phyloP scores from a whole-genome alignment of 2,888 invertebrate genomes.

The Himalopsyche anomala region DNA sequence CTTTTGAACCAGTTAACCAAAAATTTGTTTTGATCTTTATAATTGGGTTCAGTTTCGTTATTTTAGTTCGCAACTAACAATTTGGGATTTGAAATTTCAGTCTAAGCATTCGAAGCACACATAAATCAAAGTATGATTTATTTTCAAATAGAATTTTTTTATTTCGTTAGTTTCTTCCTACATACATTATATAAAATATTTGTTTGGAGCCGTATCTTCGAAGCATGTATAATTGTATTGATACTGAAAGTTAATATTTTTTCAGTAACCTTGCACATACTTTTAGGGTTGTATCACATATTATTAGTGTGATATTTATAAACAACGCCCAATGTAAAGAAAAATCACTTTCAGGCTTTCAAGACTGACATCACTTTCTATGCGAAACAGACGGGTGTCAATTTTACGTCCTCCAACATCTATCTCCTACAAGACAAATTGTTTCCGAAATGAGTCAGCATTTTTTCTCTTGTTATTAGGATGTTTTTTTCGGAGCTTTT shows the following conservation, averaged over 20 bases:
- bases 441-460: constrained; percentile 24
- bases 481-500: neutral
- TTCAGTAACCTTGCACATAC: too few species aligned
- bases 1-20: too few species aligned
- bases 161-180: neutral
- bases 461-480: neutral
- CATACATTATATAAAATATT: too few species aligned
- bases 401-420: constrained; percentile 27
- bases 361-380: constrained; percentile 23
- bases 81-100: too few species aligned
- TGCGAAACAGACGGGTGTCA: neutral
- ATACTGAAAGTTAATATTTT: too few species aligned
- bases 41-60: too few species aligned
- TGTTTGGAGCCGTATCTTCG: too few species aligned
- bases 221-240: too few species aligned
- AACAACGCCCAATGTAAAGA: neutral
- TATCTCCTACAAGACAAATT: constrained; percentile 34
- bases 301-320: constrained; percentile 13
- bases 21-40: too few species aligned
- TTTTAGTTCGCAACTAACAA: too few species aligned
- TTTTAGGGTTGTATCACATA: neutral
- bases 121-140: neutral
- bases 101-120: neutral
- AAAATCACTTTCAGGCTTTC: constrained; percentile 24
- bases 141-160: neutral